Conservation (phyloP, 2,113 vertebrate genomes). For the Callospermophilus lateralis region DNA sequence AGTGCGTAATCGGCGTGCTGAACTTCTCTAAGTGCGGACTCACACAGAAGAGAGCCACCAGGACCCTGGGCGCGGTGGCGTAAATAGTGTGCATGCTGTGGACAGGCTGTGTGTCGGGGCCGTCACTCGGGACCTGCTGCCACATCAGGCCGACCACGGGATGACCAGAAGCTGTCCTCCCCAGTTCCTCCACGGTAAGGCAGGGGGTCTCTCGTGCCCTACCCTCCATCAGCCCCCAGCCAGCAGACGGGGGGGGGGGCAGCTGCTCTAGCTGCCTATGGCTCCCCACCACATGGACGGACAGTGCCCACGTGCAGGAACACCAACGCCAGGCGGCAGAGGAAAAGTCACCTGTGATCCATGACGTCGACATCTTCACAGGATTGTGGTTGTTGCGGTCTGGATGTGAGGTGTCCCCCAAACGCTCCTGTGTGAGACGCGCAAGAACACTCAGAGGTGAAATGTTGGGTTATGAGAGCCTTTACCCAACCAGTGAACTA, state of each 20-base stretch:
- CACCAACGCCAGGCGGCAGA: background rate
- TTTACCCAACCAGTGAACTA: too few species aligned
- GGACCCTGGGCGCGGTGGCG: rapidly evolving
- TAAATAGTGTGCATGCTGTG: rapidly evolving
- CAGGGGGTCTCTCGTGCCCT: background rate
- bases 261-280: background rate
- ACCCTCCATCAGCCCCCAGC: background rate
- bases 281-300: rapidly evolving
- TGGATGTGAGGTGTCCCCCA: too few species aligned
- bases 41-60: background rate
- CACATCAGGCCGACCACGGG: background rate
- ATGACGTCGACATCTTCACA: rapidly evolving
- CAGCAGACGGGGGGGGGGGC: rapidly evolving
- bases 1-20: background rate
- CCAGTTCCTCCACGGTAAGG: background rate
- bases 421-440: too few species aligned
- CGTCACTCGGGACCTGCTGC: rapidly evolving
- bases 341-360: background rate
- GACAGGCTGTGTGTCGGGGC: rapidly evolving
- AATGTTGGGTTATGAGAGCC: too few species aligned
- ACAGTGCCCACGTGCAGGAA: rapidly evolving
- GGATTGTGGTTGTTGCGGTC: too few species aligned
- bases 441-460: too few species aligned
- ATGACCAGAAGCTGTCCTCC: background rate
- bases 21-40: background rate